Conservation (phyloP, 53 echinoderm and acorn worm genomes). For the Echinarachnius parma region DNA sequence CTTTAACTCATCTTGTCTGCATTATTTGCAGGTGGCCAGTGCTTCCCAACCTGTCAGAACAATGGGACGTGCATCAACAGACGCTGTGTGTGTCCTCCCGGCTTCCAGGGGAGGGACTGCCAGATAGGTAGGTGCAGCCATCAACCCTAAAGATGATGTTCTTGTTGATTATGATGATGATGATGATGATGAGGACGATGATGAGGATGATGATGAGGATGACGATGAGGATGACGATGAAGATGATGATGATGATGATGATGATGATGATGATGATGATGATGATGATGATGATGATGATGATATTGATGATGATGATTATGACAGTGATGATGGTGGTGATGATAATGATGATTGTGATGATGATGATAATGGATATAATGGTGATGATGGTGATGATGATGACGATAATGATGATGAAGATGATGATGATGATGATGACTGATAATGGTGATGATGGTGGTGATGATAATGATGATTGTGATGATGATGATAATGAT, state of each 20-base stretch:
- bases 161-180: background rate
- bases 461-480: background rate
- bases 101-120: conserved; percentile 69
- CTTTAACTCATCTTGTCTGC: background rate
- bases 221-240: too few species aligned
- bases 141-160: too few species aligned
- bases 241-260: background rate
- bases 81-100: conserved; percentile 65
- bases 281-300: background rate
- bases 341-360: conserved; percentile 4
- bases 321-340: conserved; percentile 1
- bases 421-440: background rate
- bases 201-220: background rate
- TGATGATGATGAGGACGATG: conserved; percentile 1
- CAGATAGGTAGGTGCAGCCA: conserved; percentile 49
- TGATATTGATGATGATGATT: background rate
- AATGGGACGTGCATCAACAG: conserved; percentile 72
- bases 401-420: background rate
- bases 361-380: background rate
- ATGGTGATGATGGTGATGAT: conserved; percentile 7
- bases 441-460: background rate
- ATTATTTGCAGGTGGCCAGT: conserved; percentile 49
- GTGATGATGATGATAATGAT: background rate
- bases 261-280: background rate
- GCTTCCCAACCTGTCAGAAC: conserved; percentile 79